Evolutionary conservation across 2,113 vertebrate genomes (phyloP), one percentile per base, ranked within the genome.

Genomic region (Prolemur simus): DNA sequence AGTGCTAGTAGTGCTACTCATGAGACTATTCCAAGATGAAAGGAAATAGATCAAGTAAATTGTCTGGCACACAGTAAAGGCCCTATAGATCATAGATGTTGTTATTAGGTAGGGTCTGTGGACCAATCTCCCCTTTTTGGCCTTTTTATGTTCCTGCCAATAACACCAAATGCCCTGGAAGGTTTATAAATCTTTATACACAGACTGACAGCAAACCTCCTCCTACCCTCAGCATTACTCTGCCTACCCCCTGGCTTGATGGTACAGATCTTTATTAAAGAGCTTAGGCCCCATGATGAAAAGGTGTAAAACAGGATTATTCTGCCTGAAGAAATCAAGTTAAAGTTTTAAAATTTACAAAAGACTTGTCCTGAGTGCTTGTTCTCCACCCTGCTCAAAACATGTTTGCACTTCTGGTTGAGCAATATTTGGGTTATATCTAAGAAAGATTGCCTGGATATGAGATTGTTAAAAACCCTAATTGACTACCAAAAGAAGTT

Each of bases 401-500:
- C 17, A 54, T 77, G 39, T 84, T 87, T 87, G 52, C 71, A 76
- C 17, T 58, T 71, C 32, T 82, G 17, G 10, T 20, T 82, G 73
- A 93, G 56, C 93, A 54, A 91, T 8, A 60, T 47, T 92, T 29
- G 83, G 68, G 12, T 34, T 56, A 12, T 2, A 86, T 6, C 32
- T 60, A 88, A 93, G 77, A 91, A 92, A 95, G 39, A 73, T 76
- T 49, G 81, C 8, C 11, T 87, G 6, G 49, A 90, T 66, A 91
- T 3, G 2, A 68, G 25, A 10, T 17, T 87, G 3, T 73, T n/a
- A 80, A 69, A 77, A 60, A 56, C 15, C 11, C n/a, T 94, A 82
- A 86, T 20, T 71, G 11, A 7, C 45, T 37, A 11, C 10, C 52
- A 58, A 73, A 92, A 68, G 42, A 81, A 95, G 29, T 74, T 52